These are phyloP conservation scores for Cecropterus lyciades DNA, from an alignment of 1,140 invertebrate genomes.

Conservation along the genomic window DNA sequence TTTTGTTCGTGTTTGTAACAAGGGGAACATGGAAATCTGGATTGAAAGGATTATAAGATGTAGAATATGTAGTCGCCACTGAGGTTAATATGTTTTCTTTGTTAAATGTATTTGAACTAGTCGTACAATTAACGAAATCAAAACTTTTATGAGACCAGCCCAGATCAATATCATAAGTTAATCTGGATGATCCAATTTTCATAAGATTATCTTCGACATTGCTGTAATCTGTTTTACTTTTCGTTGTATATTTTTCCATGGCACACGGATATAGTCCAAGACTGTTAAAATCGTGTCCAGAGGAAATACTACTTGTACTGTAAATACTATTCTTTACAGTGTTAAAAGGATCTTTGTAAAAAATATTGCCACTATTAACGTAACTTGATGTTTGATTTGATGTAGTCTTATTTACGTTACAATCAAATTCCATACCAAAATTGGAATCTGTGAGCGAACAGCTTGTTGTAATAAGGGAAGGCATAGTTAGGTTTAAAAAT, in stretches of 20 bases:
- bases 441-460: conserved; percentile 59
- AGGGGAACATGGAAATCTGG: conserved; percentile 76
- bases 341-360: conserved; percentile 75
- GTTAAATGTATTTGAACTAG: conserved; percentile 61
- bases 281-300: conserved; percentile 75
- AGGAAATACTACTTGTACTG: conserved; percentile 73
- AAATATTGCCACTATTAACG: conserved; percentile 63
- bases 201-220: conserved; percentile 77
- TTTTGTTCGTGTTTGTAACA: conserved; percentile 67
- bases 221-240: conserved; percentile 71
- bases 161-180: conserved; percentile 79
- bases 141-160: conserved; percentile 80
- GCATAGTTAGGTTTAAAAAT: conserved; percentile 68
- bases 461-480: conserved; percentile 63
- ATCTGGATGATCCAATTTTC: conserved; percentile 75
- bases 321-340: conserved; percentile 73
- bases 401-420: conserved; percentile 63
- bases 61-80: conserved; percentile 59
- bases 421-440: conserved; percentile 74
- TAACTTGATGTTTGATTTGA: conserved; percentile 58
- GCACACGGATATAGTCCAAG: conserved; percentile 76
- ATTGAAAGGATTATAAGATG: conserved; percentile 78
- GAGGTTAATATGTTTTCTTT: conserved; percentile 73
- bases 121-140: conserved; percentile 75
- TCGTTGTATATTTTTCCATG: conserved; percentile 74